Base-by-base conservation (phyloP, 2,888 invertebrate species). In the Pinctada fucata region DNA sequence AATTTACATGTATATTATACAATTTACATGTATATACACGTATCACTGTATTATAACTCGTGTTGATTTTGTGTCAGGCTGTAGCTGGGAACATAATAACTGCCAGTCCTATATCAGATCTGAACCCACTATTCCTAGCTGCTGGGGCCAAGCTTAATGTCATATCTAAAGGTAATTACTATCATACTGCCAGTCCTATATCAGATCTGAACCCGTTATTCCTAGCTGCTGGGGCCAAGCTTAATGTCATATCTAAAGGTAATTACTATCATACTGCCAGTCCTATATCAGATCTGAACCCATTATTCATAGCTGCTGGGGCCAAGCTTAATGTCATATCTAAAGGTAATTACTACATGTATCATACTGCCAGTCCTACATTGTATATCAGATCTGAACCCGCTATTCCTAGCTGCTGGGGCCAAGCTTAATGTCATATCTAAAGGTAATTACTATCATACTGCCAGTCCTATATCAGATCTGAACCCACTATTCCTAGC, bases 281-380 rank as follows among this genome's bases (percentile, higher is more conserved):
- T 93, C 98, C 99, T n/a, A 98, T 99, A 91, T 98, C 98, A 0
- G 99, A 99, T 93, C 94, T 99, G 90, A 97, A 97, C 93, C 98
- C 98, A 0, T 95, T 99, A 85, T 94, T 98, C 80, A 95, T 97
- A 94, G 97, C 98, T 0, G 95, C 95, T 75, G 91, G 91, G 5
- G 90, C 88, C 31, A 78, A 76, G 3, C 75, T 91, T 8, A 79
- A 82, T 6, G 85, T 90, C 1, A 78, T 79, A 5, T 89, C 88
- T 4, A 86, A 85, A 87, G 88, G 91, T 91, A 79, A 31, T 31
- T 31, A 31, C 31, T 31, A 31, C n/a, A n/a, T n/a, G n/a, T 31
- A 31, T 31, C 31, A 31, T 31, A 98, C 98, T 0, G 97, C 97
- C 16, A 98, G 98, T 93, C 98, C 99, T 0, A n/a, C n/a, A n/a